A percentile compares a stretch with the other conserved stretches of the same genome.
phyloP scores from a whole-genome alignment of 2,113 vertebrate genomes.

The Piaya cayana region DNA sequence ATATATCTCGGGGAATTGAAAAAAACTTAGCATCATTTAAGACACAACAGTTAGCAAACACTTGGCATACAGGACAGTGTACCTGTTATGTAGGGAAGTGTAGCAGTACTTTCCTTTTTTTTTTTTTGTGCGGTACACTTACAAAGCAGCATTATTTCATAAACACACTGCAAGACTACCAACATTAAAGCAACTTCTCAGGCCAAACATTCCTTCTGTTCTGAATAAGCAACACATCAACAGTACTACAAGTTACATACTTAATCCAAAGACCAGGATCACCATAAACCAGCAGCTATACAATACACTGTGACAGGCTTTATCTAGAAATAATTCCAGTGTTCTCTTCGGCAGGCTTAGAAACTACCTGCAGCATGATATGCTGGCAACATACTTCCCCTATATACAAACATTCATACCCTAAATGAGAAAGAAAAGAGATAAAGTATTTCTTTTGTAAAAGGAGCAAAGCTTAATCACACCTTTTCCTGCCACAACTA shows the following conservation, averaged over 20 bases:
- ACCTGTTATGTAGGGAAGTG: not conserved
- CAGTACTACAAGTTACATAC: not conserved
- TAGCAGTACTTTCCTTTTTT: not conserved
- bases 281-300: fast-evolving
- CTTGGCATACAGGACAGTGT: not conserved
- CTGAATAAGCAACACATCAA: not conserved
- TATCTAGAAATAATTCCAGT: not conserved
- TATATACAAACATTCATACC: not conserved
- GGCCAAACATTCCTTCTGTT: fast-evolving
- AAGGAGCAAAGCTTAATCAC: not conserved
- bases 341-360: not conserved
- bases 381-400: not conserved
- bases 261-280: not conserved
- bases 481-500: not conserved
- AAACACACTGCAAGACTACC: not conserved
- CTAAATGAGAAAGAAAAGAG: not conserved
- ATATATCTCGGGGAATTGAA: not conserved
- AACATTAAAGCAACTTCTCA: not conserved
- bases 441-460: fast-evolving
- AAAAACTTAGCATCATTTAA: not conserved
- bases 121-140: not conserved
- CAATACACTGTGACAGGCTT: not conserved
- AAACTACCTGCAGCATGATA: not conserved
- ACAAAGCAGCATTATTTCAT: not conserved
- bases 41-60: not conserved